phyloP scores from a whole-genome alignment of 2,797 vertebrate genomes.

The Botia almorhae region DNA sequence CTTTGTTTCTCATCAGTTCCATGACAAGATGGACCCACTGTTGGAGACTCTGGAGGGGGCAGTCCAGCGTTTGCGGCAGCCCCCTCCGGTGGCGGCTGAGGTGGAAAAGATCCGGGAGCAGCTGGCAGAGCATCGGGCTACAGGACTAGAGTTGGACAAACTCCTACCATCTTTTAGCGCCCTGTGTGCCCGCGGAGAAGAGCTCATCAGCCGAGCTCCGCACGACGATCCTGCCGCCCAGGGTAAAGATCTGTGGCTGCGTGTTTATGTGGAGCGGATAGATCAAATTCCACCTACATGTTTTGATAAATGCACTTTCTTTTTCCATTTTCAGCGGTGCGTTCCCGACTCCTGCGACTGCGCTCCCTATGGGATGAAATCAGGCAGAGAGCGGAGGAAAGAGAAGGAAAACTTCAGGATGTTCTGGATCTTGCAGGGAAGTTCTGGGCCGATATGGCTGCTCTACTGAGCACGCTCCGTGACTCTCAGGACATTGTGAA shows the following conservation, averaged over 20 bases:
- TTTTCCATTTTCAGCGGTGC: constrained; percentile 71
- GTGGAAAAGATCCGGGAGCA: constrained; percentile 99
- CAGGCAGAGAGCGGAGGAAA: constrained; percentile 91
- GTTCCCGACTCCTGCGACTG: constrained; percentile 88
- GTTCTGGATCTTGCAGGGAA: constrained; percentile 94
- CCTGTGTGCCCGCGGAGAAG: constrained; percentile 90
- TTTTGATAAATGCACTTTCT: not conserved
- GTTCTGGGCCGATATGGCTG: constrained; percentile 97
- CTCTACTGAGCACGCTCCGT: constrained; percentile 91
- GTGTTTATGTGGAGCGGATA: not conserved
- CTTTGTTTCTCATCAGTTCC: constrained; percentile 88
- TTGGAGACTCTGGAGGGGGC: constrained; percentile 92
- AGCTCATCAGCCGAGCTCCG: constrained; percentile 89
- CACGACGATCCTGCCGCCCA: constrained; percentile 93
- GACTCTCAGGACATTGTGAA: constrained; percentile 96
- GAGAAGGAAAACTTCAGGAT: constrained; percentile 93
- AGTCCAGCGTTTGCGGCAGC: constrained; percentile 87
- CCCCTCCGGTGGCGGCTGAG: constrained; percentile 93
- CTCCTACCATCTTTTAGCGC: constrained; percentile 95
- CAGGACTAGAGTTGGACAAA: constrained; percentile 93
- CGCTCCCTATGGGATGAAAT: constrained; percentile 98
- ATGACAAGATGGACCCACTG: constrained; percentile 98
- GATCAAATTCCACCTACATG: not conserved
- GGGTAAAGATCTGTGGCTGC: constrained; percentile 72
- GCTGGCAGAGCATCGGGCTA: constrained; percentile 89